These are phyloP conservation scores for Chesias legatella DNA, from an alignment of 2,888 invertebrate genomes.

Conservation along the genomic window DNA sequence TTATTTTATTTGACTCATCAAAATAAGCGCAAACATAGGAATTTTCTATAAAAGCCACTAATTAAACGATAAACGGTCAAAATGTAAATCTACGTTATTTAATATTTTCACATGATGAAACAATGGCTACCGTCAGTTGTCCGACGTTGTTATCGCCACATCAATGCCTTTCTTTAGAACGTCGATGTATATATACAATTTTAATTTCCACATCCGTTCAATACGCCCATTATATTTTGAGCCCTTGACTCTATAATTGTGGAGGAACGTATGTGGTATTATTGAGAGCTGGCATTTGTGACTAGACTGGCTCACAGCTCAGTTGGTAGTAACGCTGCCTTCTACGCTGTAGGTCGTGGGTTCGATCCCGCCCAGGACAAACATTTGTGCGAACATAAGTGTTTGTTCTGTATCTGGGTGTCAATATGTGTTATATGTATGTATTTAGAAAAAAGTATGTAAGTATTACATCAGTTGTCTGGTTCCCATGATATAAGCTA, in stretches of 20 bases:
- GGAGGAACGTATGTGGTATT: not conserved
- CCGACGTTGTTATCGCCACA: conserved; percentile 61
- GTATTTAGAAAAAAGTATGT: no score
- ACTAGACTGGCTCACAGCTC: no score
- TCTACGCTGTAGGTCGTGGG: no score
- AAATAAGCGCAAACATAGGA: not conserved
- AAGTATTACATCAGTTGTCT: no score
- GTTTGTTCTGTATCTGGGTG: no score
- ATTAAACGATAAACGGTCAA: conserved; percentile 66
- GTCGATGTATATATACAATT: conserved; percentile 63
- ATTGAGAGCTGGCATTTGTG: no score
- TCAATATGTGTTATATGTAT: no score
- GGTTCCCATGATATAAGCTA: no score
- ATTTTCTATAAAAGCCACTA: conserved; percentile 29
- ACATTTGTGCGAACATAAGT: no score
- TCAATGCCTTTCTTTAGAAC: conserved; percentile 68
- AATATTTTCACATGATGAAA: conserved; percentile 73
- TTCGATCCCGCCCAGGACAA: no score
- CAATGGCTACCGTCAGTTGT: conserved; percentile 74
- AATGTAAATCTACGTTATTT: conserved; percentile 54
- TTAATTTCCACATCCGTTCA: conserved; percentile 57
- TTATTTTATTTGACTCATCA: no score
- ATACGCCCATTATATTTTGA: conserved; percentile 38
- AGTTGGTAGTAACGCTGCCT: no score
- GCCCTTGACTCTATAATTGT: conserved; percentile 23